phyloP scores from a whole-genome alignment of 2,113 vertebrate species.

The Myotis yumanensis region DNA sequence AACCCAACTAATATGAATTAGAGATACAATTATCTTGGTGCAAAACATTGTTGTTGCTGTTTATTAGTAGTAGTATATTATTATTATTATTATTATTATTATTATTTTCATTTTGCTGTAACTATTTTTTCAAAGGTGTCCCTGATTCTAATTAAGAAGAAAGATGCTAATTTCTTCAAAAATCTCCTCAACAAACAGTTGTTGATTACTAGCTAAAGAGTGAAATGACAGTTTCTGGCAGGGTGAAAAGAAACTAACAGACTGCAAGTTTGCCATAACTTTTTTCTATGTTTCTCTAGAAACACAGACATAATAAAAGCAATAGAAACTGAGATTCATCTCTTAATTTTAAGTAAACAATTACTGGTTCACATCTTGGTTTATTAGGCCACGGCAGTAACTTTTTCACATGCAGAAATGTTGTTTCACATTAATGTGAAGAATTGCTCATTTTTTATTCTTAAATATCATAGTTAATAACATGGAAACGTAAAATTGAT shows the following conservation, averaged over 20 bases:
- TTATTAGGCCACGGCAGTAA: not conserved
- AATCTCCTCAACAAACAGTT: not conserved
- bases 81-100: not conserved
- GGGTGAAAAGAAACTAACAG: not conserved
- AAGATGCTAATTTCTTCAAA: not conserved
- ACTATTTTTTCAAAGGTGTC: not conserved
- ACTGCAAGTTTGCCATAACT: not conserved
- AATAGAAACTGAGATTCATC: not conserved
- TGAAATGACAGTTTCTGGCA: not conserved
- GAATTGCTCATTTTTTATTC: not conserved
- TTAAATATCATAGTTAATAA: not conserved
- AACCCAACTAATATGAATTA: not conserved
- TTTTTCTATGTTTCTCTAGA: not conserved
- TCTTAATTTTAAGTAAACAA: conserved; percentile 4
- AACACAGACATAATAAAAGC: not conserved
- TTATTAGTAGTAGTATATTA: not conserved
- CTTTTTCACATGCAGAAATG: not conserved
- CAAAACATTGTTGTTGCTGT: not conserved
- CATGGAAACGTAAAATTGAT: not conserved
- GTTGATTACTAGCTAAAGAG: not conserved
- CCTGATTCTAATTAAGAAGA: not conserved
- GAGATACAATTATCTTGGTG: not conserved
- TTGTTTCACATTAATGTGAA: not conserved
- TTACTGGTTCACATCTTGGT: not conserved
- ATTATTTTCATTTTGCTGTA: not conserved